phyloP scores from a whole-genome alignment of 2,113 vertebrate species.

The Microcebus tavaratra region DNA sequence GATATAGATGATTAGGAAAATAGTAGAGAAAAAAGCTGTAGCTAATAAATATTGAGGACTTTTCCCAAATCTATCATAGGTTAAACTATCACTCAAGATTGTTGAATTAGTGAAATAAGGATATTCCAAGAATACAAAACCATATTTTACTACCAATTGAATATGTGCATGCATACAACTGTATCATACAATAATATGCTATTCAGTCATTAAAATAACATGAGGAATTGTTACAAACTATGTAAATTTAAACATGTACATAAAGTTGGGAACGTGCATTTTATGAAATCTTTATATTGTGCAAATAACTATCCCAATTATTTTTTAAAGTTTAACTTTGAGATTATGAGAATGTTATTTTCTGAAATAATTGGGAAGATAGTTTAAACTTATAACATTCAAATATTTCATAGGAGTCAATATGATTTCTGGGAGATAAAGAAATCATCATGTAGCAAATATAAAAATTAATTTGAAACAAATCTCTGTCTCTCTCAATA shows the following conservation, averaged over 20 bases:
- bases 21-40: background rate
- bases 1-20: background rate
- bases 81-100: background rate
- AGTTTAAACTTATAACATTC: background rate
- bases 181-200: background rate
- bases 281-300: background rate
- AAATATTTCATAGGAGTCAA: background rate
- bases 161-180: background rate
- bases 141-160: too few species aligned
- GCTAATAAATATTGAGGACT: background rate
- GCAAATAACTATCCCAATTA: background rate
- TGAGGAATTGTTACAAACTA: background rate
- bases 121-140: background rate
- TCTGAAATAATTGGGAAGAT: background rate
- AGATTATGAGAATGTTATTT: background rate
- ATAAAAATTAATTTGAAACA: background rate
- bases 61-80: background rate
- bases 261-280: background rate
- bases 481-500: background rate
- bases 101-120: background rate
- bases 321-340: background rate
- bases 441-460: background rate
- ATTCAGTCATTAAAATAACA: background rate
- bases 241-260: background rate
- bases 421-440: background rate